Evolutionary conservation across 1,140 invertebrate genomes (phyloP).

Genomic region (Drosophila repletoides): DNA sequence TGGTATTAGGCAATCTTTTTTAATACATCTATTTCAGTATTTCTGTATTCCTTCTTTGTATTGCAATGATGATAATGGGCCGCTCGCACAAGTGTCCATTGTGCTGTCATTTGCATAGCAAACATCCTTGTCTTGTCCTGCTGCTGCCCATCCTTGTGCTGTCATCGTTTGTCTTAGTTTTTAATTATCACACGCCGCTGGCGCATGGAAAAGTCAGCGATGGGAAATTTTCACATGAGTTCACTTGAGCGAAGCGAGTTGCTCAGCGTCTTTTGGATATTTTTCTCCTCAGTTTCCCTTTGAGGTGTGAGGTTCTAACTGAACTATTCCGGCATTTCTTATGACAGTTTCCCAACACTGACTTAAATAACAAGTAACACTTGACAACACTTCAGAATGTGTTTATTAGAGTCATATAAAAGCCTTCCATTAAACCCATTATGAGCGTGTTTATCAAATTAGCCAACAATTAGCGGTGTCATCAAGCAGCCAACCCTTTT

Average conservation of each 20-base stretch:
- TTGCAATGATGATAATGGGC: slow-evolving; percentile 34
- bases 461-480: slow-evolving; percentile 77
- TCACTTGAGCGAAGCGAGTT: slow-evolving; percentile 63
- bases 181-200: slow-evolving; percentile 69
- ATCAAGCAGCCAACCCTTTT: slow-evolving; percentile 46
- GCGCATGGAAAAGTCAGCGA: slow-evolving; percentile 39
- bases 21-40: slow-evolving; percentile 29
- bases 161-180: slow-evolving; percentile 68
- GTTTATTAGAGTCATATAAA: slow-evolving; percentile 2
- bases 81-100: slow-evolving; percentile 56
- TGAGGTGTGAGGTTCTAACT: slow-evolving; percentile 1
- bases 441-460: slow-evolving; percentile 54
- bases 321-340: not conserved
- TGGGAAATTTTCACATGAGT: slow-evolving; percentile 73
- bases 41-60: slow-evolving; percentile 13
- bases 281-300: not conserved
- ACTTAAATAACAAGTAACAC: not conserved
- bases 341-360: slow-evolving; percentile 5
- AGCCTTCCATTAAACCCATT: slow-evolving; percentile 42
- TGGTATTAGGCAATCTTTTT: not conserved
- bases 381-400: slow-evolving; percentile 7
- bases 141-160: slow-evolving; percentile 18
- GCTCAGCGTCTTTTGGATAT: not conserved
- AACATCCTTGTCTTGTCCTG: slow-evolving; percentile 42
- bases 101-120: slow-evolving; percentile 82